Evolutionary conservation across 2,888 invertebrate species (phyloP).

Genomic region (Apodemia duryi): DNA sequence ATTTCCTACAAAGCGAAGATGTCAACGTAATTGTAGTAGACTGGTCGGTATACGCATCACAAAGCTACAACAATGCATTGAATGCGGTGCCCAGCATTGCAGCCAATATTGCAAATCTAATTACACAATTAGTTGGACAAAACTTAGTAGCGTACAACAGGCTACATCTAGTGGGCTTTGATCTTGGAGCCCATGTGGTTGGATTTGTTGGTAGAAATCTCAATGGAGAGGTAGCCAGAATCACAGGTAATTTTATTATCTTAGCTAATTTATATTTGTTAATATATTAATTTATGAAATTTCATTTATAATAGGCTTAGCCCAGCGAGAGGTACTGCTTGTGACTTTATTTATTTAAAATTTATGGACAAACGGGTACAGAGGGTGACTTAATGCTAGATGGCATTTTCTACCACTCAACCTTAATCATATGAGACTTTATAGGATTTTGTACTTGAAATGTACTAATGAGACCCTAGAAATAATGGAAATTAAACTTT

Average conservation of each 20-base stretch:
- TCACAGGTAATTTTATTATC: conserved; percentile 45
- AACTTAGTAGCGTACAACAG: conserved; percentile 26
- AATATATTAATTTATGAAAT: too few species aligned
- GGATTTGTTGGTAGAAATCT: conserved; percentile 44
- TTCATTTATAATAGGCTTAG: too few species aligned
- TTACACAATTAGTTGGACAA: conserved; percentile 31
- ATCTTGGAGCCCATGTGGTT: conserved; percentile 53
- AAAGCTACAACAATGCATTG: conserved; percentile 41
- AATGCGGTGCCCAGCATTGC: conserved; percentile 42
- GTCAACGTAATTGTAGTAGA: conserved; percentile 50
- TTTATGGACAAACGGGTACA: too few species aligned
- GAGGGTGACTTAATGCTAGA: too few species aligned
- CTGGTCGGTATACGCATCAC: conserved; percentile 44
- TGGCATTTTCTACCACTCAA: too few species aligned
- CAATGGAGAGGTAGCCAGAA: conserved; percentile 40
- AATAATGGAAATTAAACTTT: too few species aligned
- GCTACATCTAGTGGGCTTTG: conserved; percentile 52
- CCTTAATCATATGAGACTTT: too few species aligned
- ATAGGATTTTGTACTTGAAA: too few species aligned
- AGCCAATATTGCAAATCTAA: conserved; percentile 34
- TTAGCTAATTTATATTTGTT: too few species aligned
- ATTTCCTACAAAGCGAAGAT: conserved; percentile 34
- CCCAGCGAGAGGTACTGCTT: too few species aligned
- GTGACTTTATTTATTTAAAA: too few species aligned
- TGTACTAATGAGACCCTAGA: too few species aligned